Conservation (phyloP, 2,888 invertebrate species). For the Drosophila multiciliata region DNA sequence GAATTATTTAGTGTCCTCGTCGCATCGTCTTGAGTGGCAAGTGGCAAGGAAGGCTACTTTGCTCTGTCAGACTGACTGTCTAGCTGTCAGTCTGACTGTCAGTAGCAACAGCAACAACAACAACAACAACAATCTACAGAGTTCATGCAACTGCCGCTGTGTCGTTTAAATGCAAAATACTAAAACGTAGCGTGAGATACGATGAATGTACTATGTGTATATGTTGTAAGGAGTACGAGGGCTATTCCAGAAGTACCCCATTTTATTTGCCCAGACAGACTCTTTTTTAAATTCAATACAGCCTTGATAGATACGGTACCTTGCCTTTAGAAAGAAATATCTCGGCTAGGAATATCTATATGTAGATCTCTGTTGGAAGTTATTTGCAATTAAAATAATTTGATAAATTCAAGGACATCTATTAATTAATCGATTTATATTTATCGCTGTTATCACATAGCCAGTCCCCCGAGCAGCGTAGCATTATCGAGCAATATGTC, state of each 20-base stretch:
- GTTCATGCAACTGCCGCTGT: slow-evolving; percentile 50
- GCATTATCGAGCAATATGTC: neutral
- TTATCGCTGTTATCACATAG: neutral
- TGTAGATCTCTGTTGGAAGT: neutral
- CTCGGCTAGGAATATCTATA: neutral
- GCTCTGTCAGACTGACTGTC: slow-evolving; percentile 26
- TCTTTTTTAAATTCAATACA: neutral
- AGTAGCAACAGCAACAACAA: slow-evolving; percentile 14
- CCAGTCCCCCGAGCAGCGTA: neutral
- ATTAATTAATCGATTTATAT: neutral
- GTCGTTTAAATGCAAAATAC: slow-evolving; percentile 51
- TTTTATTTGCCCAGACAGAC: neutral
- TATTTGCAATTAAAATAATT: no score
- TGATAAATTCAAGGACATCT: neutral
- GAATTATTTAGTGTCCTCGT: slow-evolving; percentile 21
- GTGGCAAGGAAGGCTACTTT: slow-evolving; percentile 55
- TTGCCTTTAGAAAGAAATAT: neutral
- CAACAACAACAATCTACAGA: slow-evolving; percentile 27
- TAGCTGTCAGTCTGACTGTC: slow-evolving; percentile 18
- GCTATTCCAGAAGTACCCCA: neutral
- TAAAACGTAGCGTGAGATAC: slow-evolving; percentile 59
- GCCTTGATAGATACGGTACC: neutral
- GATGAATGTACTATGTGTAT: slow-evolving; percentile 15
- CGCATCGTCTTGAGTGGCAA: slow-evolving; percentile 21
- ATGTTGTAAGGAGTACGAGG: neutral